Percentiles rank a stretch among this genome's conserved stretches.
phyloP scores from a whole-genome alignment of 2,113 vertebrate genomes.

The Himantopus leucocephalus region DNA sequence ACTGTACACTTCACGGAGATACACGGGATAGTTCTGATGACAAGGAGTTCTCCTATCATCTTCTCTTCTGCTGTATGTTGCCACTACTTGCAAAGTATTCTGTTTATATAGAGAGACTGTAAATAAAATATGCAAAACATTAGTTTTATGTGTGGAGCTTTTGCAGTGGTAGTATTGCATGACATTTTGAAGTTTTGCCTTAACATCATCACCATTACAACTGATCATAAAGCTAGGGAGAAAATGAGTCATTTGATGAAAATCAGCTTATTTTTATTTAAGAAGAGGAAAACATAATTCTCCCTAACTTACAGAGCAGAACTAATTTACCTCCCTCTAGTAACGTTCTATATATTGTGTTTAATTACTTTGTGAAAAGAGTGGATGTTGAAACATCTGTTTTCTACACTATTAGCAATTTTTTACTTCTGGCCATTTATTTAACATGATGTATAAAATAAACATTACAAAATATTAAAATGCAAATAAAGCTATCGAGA shows the following conservation, averaged over 20 bases:
- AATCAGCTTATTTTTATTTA: not conserved
- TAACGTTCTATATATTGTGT: not conserved
- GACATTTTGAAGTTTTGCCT: not conserved
- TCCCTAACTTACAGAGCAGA: constrained; percentile 11
- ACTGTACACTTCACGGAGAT: not conserved
- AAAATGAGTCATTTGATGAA: constrained; percentile 15
- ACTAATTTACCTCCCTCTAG: not conserved
- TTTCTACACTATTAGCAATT: not conserved
- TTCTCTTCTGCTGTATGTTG: not conserved
- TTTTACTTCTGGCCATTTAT: constrained; percentile 22
- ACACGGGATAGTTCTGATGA: not conserved
- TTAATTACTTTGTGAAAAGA: constrained; percentile 32
- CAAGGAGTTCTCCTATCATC: not conserved
- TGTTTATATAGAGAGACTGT: not conserved
- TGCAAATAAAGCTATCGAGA: constrained; percentile 19
- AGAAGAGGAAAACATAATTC: not conserved
- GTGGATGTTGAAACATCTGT: constrained; percentile 7
- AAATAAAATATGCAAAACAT: not conserved
- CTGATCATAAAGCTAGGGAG: not conserved
- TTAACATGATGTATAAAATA: not conserved
- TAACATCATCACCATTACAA: not conserved
- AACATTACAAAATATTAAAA: constrained; percentile 39
- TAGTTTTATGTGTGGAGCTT: not conserved
- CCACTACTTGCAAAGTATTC: not conserved
- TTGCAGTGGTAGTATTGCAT: not conserved